Conservation (phyloP, 2,888 invertebrate genomes). For the Formica aserva region DNA sequence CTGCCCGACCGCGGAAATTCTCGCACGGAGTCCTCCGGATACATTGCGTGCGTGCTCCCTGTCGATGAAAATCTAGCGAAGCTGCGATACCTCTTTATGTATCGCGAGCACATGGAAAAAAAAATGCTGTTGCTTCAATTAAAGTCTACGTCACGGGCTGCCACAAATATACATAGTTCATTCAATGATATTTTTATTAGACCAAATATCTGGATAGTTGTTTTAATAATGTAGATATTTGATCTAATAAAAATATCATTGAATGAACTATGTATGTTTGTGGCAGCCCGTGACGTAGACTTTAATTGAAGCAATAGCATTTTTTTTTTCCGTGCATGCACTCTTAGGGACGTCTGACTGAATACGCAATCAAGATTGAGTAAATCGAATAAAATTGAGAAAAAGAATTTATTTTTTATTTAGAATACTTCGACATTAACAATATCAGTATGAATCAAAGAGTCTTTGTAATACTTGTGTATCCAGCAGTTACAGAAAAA, state of each 20-base stretch:
- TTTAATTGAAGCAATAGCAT: too few species aligned
- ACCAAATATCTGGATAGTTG: too few species aligned
- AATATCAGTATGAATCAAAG: not conserved
- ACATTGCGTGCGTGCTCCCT: not conserved
- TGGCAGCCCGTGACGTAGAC: too few species aligned
- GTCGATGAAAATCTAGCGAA: slow-evolving; percentile 32
- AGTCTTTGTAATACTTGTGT: not conserved
- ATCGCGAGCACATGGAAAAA: not conserved
- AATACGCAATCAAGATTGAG: slow-evolving; percentile 11
- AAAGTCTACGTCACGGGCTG: too few species aligned
- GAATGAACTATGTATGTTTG: too few species aligned
- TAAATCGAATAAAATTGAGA: not conserved
- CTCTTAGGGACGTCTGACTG: not conserved
- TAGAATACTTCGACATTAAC: not conserved
- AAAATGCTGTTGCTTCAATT: too few species aligned
- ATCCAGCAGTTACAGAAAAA: not conserved
- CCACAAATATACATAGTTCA: too few species aligned
- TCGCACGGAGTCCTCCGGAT: slow-evolving; percentile 14
- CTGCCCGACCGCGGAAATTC: slow-evolving; percentile 21
- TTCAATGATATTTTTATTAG: too few species aligned
- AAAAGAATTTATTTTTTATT: slow-evolving; percentile 1
- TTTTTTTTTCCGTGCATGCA: not conserved
- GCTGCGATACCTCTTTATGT: not conserved
- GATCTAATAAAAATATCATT: too few species aligned
- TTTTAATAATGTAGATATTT: too few species aligned